Base-by-base conservation (phyloP, 1,140 invertebrate species). In the Apis cerana region DNA sequence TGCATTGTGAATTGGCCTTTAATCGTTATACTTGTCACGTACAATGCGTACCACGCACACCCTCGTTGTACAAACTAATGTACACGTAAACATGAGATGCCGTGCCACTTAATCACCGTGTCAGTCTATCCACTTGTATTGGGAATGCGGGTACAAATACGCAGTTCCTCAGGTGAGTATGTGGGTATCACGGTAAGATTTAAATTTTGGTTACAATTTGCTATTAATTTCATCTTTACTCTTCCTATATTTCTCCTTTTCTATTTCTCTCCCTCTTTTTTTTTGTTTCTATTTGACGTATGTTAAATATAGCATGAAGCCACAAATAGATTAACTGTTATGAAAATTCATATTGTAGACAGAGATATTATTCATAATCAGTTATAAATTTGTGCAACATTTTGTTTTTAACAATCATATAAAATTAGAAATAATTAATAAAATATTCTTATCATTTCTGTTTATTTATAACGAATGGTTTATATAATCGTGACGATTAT, bases 181-280 rank as follows among this genome's bases (percentile, higher is more conserved):
- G 77, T 74, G 83, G 83, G 83, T 62, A 81, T 59, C 67, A 61
- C n/a, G 59, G 54, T 65, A 80, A 83, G 86, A 88, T 88, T 88
- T 88, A 88, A 80, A 88, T 88, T 88, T 79, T 80, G 56, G 58
- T 58, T 88, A 81, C 78, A 87, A 87, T 88, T 85, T 80, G 82
- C 83, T 64, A 68, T n/a, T 50, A 5, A 9, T 21, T 21, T 21
- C 21, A 19, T 2, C 17, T 56, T 15, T 56, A 15, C 17, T 17
- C 17, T 17, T 8, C 17, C 56, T 67, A 17, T 43, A 15, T 43
- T 33, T 65, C 27, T 21, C 33, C 17, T 23, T 62, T 33, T 33
- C 33, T 33, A 33, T 33, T 33, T n/a, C n/a, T n/a, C 59, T 11
- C 33, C 10, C 1, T 3, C 33, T 33, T 10, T 15, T 3, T n/a